Percentiles rank a stretch among this genome's conserved stretches.
These are phyloP conservation scores for Pristionchus japonicus DNA, from an alignment of 2,888 invertebrate species.

Conservation along the genomic window DNA sequence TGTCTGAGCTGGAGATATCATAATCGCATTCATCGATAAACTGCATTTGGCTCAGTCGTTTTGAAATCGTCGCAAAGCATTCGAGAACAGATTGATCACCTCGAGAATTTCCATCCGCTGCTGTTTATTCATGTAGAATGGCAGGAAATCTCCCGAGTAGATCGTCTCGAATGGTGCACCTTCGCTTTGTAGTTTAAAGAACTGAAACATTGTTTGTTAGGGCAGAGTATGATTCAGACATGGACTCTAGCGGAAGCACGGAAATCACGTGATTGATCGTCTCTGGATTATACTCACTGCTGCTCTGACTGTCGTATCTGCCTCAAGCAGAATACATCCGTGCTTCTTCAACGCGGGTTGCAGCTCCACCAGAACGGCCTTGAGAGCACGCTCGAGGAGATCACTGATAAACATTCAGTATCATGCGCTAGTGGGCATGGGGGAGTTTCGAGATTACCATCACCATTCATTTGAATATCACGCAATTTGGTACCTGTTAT, in stretches of 20 bases:
- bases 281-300: too few species aligned
- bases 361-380: not conserved
- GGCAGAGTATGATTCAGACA: too few species aligned
- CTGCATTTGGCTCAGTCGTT: too few species aligned
- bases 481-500: not conserved
- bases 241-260: too few species aligned
- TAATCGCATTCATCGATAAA: too few species aligned
- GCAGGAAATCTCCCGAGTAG: not conserved
- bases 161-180: not conserved
- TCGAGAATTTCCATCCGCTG: not conserved
- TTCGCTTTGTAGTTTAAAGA: conserved; percentile 1
- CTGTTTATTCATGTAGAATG: conserved; percentile 8
- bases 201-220: too few species aligned
- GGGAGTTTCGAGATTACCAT: too few species aligned
- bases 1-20: too few species aligned
- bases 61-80: too few species aligned
- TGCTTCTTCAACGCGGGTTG: not conserved
- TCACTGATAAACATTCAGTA: not conserved
- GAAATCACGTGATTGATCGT: too few species aligned
- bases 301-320: not conserved
- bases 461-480: not conserved
- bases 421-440: not conserved
- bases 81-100: not conserved
- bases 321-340: not conserved
- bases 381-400: not conserved